Evolutionary conservation across 1,140 invertebrate genomes (phyloP), one percentile per base, ranked within the genome.

Genomic region (Oedothorax gibbosus): DNA sequence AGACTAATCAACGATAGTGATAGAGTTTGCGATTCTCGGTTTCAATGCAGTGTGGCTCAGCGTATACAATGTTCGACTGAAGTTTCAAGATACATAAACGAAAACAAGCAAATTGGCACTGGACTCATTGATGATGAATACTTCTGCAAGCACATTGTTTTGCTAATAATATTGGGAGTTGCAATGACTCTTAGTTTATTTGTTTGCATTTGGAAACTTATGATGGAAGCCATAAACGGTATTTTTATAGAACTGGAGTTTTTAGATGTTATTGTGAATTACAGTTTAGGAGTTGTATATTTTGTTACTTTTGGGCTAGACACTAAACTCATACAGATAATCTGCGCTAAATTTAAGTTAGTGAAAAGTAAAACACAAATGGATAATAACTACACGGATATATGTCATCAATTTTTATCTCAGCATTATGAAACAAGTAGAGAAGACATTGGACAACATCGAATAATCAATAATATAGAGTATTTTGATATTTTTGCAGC

Each of bases 181-280:
- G 96, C 95, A 18, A 97, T 98, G 94, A 96, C 97, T 90, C 93
- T 97, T 87, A 95, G 95, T 50, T 91, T 98, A 82, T 94, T 95
- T 0, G 92, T 98, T 77, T 96, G 94, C 53, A 92, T 96, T 15
- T 97, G 96, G 94, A 95, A 94, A 14, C 89, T 98, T 81, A 92
- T 98, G 84, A 93, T 94, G 91, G 95, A 96, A 89, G 93, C 95
- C 88, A 93, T 95, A 88, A 94, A 94, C 68, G 97, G 96, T 0
- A 95, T 98, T 85, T 98, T 96, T 89, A 92, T 98, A 0, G 96
- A 98, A 90, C 90, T 99, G 21, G 93, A 96, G 87, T 98, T 98
- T 90, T 90, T 99, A 50, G 96, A 98, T 90, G 94, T 95, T 18
- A 94, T 95, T 56, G 91, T 97, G 0, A 96, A 95, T 88, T 96